Base-by-base conservation (phyloP, 2,888 invertebrate species). In the Candidula unifasciata region DNA sequence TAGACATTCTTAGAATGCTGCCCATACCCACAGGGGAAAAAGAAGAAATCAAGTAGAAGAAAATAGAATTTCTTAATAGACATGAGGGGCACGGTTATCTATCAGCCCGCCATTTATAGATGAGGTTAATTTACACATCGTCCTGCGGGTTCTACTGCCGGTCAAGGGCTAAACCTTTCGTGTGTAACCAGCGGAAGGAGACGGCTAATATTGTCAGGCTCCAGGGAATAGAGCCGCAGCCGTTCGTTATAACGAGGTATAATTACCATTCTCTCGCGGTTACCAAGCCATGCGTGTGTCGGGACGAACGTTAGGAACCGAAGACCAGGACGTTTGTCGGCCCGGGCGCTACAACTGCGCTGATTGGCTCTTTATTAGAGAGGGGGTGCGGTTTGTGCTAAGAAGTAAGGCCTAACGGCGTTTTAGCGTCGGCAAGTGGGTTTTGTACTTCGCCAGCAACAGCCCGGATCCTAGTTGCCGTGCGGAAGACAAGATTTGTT, bases 181-280 rank as follows among this genome's bases (percentile, higher is more conserved):
- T 54, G 74, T 27, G 74, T 30, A 30, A 16, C 54, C 74, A 30
- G 27, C 18, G 30, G 54, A 54, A 74, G 27, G 30, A 74, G 54
- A 52, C 2, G 18, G 74, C 74, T 74, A 74, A 54, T 74, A 74
- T 74, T 54, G 54, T 74, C 54, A 16, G 30, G 30, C 54, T 52
- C 16, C n/a, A 8, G 78, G 37, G 35, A 78, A 13, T 35, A 60
- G 64, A 78, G 21, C 60, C n/a, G 44, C 57, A 5, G n/a, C 18
- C 79, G 66, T 16, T 79, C 66, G 44, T 66, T 33, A 79, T 79
- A 79, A 79, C 44, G 79, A 79, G 79, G 27, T 27, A 35, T 79
- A 79, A 79, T 79, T 79, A 79, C 79, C 79, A 24, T 44, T 79
- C 79, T 79, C 44, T 44, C 44, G 16, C 37, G 27, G 24, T 27